phyloP scores from a whole-genome alignment of 2,113 vertebrate genomes.

The Echinops telfairi region DNA sequence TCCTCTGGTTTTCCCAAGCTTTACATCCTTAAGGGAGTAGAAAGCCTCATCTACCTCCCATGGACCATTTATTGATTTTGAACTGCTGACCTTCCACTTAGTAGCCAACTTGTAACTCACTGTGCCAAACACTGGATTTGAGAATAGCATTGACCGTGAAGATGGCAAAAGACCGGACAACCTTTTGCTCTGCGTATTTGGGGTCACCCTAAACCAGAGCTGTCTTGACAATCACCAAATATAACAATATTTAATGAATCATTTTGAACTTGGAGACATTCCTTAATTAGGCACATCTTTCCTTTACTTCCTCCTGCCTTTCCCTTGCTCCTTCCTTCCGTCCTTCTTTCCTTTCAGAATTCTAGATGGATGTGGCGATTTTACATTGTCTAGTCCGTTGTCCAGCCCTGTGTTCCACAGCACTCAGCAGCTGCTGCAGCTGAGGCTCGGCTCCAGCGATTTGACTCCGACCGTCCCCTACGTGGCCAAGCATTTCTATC shows the following conservation, averaged over 20 bases:
- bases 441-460: accelerated
- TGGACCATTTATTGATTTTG: too few species aligned
- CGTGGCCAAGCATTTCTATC: accelerated
- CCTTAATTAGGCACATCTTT: background rate
- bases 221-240: background rate
- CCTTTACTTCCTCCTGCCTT: too few species aligned
- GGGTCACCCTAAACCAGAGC: too few species aligned
- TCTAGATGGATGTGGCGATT: background rate
- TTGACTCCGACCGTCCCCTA: too few species aligned
- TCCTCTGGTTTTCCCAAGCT: too few species aligned
- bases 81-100: too few species aligned
- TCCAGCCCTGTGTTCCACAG: background rate
- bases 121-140: background rate
- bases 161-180: background rate
- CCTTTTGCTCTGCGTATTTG: background rate
- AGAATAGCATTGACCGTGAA: background rate
- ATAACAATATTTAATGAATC: background rate
- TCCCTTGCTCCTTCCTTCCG: too few species aligned
- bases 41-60: too few species aligned
- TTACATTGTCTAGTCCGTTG: accelerated
- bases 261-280: background rate
- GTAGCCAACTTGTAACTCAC: background rate
- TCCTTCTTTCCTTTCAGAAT: background rate
- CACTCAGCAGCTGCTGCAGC: background rate
- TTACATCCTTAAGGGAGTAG: too few species aligned